A percentile compares a stretch with the other conserved stretches of the same genome.
Evolutionary conservation across 2,888 invertebrate genomes (phyloP).

Genomic region (Petrolisthes cinctipes): DNA sequence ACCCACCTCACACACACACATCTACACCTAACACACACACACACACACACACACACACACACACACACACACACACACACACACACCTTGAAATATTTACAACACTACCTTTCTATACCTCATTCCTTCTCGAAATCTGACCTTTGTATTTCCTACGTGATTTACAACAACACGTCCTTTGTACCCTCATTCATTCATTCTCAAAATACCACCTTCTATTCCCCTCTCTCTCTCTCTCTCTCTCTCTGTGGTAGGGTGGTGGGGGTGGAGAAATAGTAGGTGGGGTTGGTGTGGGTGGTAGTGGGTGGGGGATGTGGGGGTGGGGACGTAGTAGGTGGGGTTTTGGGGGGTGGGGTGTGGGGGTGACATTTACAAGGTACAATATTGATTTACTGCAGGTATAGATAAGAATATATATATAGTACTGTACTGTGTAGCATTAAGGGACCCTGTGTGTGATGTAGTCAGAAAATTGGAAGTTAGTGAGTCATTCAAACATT

Average conservation of each 20-base stretch:
- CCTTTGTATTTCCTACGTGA: background rate
- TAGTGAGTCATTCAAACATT: no score
- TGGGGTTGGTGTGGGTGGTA: background rate
- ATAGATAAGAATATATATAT: no score
- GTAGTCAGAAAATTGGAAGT: no score
- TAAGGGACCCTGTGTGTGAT: no score
- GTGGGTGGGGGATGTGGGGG: background rate
- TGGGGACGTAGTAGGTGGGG: background rate
- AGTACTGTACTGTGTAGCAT: no score
- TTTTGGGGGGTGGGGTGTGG: background rate
- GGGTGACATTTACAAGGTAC: no score
- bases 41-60: slow-evolving; percentile 28
- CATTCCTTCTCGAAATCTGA: background rate
- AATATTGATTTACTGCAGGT: no score
- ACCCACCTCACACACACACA: no score
- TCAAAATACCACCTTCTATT: no score
- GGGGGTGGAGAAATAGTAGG: no score
- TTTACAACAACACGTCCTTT: background rate
- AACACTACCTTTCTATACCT: background rate
- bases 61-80: background rate
- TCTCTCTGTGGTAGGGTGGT: background rate
- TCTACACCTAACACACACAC: slow-evolving; percentile 14
- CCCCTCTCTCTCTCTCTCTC: slow-evolving; percentile 34
- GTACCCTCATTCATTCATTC: no score
- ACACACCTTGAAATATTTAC: background rate